Evolutionary conservation across 2,888 invertebrate species (phyloP).

Genomic region (Digitonthophagus gazella): DNA sequence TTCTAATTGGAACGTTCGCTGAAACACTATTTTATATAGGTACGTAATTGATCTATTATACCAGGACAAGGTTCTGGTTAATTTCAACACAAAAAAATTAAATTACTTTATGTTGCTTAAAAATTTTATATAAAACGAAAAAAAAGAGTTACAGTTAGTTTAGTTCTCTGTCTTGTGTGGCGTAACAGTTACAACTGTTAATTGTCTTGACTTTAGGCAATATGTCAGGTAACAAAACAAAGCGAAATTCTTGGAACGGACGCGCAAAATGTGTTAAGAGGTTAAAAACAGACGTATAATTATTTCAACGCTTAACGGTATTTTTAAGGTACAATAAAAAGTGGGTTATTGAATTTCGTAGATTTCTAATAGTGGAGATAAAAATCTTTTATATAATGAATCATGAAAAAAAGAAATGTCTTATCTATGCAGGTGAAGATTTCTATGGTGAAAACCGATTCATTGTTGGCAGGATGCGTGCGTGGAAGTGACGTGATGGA

Average conservation of each 20-base stretch:
- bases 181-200: not conserved
- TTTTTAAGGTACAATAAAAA: not conserved
- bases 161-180: not conserved
- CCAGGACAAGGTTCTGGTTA: not conserved
- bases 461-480: not conserved
- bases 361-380: no score
- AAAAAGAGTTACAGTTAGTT: not conserved
- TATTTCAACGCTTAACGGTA: not conserved
- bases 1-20: conserved; percentile 39
- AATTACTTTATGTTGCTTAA: no score
- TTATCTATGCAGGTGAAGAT: not conserved
- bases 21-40: not conserved
- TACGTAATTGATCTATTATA: not conserved
- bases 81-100: not conserved
- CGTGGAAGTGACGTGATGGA: conserved; percentile 9
- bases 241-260: not conserved
- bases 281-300: not conserved
- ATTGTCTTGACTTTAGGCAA: not conserved
- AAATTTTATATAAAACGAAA: not conserved
- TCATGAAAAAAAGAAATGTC: no score
- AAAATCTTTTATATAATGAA: no score
- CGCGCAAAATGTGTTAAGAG: not conserved
- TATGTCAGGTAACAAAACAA: not conserved
- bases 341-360: not conserved
- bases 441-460: not conserved